These are phyloP conservation scores for Eudorcas thomsonii DNA, from an alignment of 2,113 vertebrate species.

Conservation along the genomic window DNA sequence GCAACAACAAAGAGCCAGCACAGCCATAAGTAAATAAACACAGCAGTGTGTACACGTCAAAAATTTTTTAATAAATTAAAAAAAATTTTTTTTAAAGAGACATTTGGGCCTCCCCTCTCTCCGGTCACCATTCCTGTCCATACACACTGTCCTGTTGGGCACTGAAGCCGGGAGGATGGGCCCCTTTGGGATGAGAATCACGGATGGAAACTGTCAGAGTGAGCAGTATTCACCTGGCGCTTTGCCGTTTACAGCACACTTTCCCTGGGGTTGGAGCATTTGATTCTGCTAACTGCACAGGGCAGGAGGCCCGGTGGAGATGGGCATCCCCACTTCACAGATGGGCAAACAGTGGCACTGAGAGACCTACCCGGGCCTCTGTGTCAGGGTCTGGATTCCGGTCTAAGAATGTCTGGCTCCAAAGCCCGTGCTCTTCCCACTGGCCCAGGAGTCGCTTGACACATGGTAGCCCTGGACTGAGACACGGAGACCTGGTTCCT, in stretches of 20 bases:
- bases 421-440: neutral
- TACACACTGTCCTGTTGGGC: neutral
- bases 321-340: neutral
- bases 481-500: neutral
- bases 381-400: neutral
- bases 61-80: neutral
- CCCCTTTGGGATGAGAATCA: neutral
- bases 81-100: neutral
- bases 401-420: neutral
- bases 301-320: neutral
- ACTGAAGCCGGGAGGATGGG: neutral
- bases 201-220: neutral
- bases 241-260: neutral
- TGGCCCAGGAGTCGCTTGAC: neutral
- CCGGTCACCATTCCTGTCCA: neutral
- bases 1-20: neutral
- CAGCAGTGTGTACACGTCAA: neutral
- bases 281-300: neutral
- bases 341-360: neutral
- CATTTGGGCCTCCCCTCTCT: neutral
- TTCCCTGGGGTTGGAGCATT: neutral
- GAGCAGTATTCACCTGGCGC: fast-evolving
- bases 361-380: neutral
- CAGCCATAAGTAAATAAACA: neutral
- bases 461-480: neutral